phyloP scores from a whole-genome alignment of 1,140 invertebrate genomes.

The Drosophila albomicans region DNA sequence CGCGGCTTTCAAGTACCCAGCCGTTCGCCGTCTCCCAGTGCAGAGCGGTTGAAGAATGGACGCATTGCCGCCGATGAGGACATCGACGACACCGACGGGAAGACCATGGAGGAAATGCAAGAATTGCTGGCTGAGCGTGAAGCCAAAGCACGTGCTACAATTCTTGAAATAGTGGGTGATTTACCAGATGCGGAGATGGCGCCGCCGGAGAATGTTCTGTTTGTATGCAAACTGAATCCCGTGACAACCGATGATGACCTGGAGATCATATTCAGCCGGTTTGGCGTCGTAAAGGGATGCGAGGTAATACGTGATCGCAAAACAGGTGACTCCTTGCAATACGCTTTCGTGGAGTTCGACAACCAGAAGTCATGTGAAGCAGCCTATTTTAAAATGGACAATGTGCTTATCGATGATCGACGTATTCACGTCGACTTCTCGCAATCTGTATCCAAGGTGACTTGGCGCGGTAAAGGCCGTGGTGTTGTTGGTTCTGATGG shows the following conservation, averaged over 20 bases:
- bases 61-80: conserved; percentile 97
- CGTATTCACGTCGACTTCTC: conserved; percentile 99
- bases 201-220: conserved; percentile 99
- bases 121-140: conserved; percentile 96
- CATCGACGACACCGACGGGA: conserved; percentile 95
- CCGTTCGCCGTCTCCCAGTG: conserved; percentile 94
- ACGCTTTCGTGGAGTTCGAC: conserved; percentile 99
- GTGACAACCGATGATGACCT: conserved; percentile 99
- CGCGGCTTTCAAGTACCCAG: conserved; percentile 90
- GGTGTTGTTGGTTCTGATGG: conserved; percentile 85
- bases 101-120: conserved; percentile 92
- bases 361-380: conserved; percentile 98
- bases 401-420: conserved; percentile 99
- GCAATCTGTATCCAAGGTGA: conserved; percentile 97
- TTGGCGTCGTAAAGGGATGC: conserved; percentile 97
- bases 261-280: conserved; percentile 98
- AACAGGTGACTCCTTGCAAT: conserved; percentile 97
- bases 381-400: conserved; percentile 99
- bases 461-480: conserved; percentile 94
- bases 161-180: conserved; percentile 99
- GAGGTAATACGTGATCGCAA: conserved; percentile 98
- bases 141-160: conserved; percentile 97
- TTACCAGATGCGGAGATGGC: conserved; percentile 98
- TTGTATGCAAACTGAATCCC: conserved; percentile 99
- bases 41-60: conserved; percentile 92